Evolutionary conservation across 30 jellyfish, hydroid and myxozoan genomes (phyloP).

Genomic region (Rhopilema esculentum): DNA sequence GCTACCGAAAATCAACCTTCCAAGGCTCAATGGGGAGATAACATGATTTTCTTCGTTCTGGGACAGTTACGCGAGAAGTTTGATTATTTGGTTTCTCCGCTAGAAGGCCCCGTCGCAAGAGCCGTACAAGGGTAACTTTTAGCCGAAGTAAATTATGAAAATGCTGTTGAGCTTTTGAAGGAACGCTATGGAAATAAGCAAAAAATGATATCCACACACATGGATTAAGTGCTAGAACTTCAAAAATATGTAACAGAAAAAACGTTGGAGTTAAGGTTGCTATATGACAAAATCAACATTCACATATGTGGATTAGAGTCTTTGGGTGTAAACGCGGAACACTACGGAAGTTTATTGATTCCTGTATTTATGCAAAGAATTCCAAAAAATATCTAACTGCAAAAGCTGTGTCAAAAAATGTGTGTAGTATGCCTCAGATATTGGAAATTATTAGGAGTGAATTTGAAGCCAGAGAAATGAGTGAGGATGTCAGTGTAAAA

Average conservation of each 20-base stretch:
- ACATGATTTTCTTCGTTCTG: background rate
- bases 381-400: too few relatives aligned
- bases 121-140: background rate
- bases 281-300: too few relatives aligned
- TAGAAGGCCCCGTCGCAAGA: background rate
- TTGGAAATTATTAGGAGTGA: too few relatives aligned
- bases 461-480: too few relatives aligned
- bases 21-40: background rate
- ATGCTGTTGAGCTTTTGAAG: constrained; percentile 2
- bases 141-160: constrained; percentile 4
- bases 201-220: background rate
- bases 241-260: background rate
- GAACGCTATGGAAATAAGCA: constrained; percentile 5
- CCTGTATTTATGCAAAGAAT: too few relatives aligned
- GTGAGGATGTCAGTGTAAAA: too few relatives aligned
- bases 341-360: too few relatives aligned
- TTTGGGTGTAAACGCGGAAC: too few relatives aligned
- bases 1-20: background rate
- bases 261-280: background rate
- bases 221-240: background rate
- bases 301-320: too few relatives aligned
- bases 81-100: background rate
- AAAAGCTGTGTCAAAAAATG: too few relatives aligned
- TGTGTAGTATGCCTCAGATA: too few relatives aligned
- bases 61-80: background rate